Evolutionary conservation across 2,113 vertebrate genomes (phyloP).

Genomic region (Thamnophis sirtalis): DNA sequence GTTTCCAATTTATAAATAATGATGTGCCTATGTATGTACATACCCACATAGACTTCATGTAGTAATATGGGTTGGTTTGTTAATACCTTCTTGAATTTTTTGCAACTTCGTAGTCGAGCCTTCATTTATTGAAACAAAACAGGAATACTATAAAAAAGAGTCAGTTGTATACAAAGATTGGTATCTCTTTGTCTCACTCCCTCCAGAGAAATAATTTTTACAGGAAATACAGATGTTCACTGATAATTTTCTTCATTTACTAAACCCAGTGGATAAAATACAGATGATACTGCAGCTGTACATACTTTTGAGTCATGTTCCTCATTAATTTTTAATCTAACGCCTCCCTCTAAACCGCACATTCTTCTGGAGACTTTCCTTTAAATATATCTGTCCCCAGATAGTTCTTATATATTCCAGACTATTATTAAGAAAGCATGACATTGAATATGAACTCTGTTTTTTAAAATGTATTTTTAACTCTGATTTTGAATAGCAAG

Average conservation of each 20-base stretch:
- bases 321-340: conserved; percentile 19
- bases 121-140: conserved; percentile 36
- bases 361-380: background rate
- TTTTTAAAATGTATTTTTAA: conserved; percentile 9
- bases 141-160: background rate
- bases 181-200: conserved; percentile 14
- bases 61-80: background rate
- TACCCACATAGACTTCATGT: background rate
- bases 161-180: background rate
- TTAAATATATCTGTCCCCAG: background rate
- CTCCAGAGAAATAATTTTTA: background rate
- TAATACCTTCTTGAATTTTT: conserved; percentile 37
- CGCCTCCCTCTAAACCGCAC: background rate
- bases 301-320: background rate
- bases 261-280: background rate
- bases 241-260: background rate
- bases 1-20: conserved; percentile 19
- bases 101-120: background rate
- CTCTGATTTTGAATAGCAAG: background rate
- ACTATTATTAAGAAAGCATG: background rate
- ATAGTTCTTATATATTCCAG: background rate
- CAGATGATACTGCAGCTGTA: background rate
- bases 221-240: background rate
- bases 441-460: background rate
- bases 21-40: background rate